Base-by-base conservation (phyloP, 2,888 invertebrate species). In the Epirrhoe alternata region DNA sequence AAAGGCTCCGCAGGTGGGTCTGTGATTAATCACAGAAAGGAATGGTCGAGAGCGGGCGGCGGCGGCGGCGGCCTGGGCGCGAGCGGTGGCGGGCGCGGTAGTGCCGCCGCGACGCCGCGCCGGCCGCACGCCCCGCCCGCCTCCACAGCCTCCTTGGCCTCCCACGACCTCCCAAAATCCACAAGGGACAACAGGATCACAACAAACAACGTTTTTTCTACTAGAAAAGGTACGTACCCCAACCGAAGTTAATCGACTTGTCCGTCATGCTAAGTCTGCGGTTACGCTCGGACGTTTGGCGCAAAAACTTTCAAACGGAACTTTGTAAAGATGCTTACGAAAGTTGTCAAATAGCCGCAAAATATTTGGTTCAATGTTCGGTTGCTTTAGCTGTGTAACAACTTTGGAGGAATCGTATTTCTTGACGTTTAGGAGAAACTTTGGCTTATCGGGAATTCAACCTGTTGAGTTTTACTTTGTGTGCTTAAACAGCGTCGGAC, bases 1-100 rank as follows among this genome's bases (percentile, higher is more conserved):
- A 85, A 88, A 91, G 90, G 90, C 88, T 92, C 90, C 87, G 90
- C 92, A 92, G 92, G 92, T 92, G 91, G 92, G 85, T 87, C 77
- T 86, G 79, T 86, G 83, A 92, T 92, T 90, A 92, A 91, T 92
- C 90, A 90, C 87, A 74, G 88, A 86, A 79, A 85, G 85, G 86
- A 87, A 88, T 87, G 24, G 17, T 16, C 49, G 58, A 51, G 54
- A 17, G 77, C 78, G 53, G 72, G 73, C 74, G 76, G 75, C 76
- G 79, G 79, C 77, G 78, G 74, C 63, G 65, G 70, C 77, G 78
- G n/a, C n/a, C 70, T 64, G 78, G 80, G 83, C 83, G 77, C 73
- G 75, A 68, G 76, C 76, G 75, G 80, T 79, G 78, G 74, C 80
- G 78, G 84, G 83, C 86, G 87, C 89, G 89, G 90, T 89, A 92